phyloP scores from a whole-genome alignment of 92 coral and sea anemone species.

The Isaurus tuberculatus region DNA sequence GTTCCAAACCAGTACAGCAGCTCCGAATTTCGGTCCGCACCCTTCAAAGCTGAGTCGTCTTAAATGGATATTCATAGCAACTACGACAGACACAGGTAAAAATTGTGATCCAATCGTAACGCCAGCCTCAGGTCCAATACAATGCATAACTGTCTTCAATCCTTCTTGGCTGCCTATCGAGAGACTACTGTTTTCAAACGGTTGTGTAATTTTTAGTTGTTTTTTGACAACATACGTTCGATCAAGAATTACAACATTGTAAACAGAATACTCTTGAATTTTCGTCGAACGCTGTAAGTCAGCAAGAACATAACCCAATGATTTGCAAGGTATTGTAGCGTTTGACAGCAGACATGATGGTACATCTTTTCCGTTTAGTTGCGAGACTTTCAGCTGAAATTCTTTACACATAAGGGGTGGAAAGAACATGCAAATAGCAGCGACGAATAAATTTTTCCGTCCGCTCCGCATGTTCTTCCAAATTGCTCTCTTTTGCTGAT shows the following conservation, averaged over 20 bases:
- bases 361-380: constrained; percentile 63
- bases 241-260: constrained; percentile 64
- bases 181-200: constrained; percentile 41
- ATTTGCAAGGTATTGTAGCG: constrained; percentile 59
- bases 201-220: constrained; percentile 62
- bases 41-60: constrained; percentile 67
- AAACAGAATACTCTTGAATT: constrained; percentile 38
- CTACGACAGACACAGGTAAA: not conserved
- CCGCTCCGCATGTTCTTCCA: not conserved
- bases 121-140: constrained; percentile 49
- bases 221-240: constrained; percentile 33
- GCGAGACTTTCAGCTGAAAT: constrained; percentile 60
- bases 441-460: not conserved
- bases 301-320: constrained; percentile 69
- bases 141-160: constrained; percentile 42
- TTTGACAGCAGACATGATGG: constrained; percentile 56
- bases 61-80: constrained; percentile 58
- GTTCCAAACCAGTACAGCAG: constrained; percentile 74
- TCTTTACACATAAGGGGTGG: not conserved
- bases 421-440: constrained; percentile 1
- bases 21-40: constrained; percentile 66
- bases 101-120: constrained; percentile 58
- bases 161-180: constrained; percentile 50
- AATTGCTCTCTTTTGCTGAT: not conserved
- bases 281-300: constrained; percentile 31